These are phyloP conservation scores for Ochropleura plecta DNA, from an alignment of 2,888 invertebrate species.

Conservation along the genomic window DNA sequence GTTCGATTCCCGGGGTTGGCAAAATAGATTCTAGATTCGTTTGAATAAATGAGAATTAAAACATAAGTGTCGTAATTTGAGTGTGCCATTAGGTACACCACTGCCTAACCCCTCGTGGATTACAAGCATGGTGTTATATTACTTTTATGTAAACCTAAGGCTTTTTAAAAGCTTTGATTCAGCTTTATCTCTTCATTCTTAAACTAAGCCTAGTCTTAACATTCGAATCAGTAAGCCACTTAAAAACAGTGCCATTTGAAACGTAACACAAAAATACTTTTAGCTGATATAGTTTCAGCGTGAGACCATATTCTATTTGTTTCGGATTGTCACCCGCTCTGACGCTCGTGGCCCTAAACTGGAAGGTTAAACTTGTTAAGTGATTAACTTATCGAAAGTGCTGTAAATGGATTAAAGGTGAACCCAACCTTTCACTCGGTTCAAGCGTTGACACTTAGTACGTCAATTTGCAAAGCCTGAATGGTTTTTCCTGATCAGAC, in stretches of 20 bases:
- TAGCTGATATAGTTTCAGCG: slow-evolving; percentile 31
- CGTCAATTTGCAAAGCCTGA: slow-evolving; percentile 24
- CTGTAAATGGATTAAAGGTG: slow-evolving; percentile 64
- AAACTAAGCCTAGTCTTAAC: background rate
- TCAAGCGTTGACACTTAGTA: slow-evolving; percentile 40
- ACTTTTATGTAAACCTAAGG: background rate
- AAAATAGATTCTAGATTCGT: no score
- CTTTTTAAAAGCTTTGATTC: background rate
- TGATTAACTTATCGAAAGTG: slow-evolving; percentile 60
- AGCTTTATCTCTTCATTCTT: background rate
- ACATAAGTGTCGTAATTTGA: no score
- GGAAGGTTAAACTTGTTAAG: slow-evolving; percentile 61
- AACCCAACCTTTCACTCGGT: slow-evolving; percentile 55
- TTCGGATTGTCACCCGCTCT: slow-evolving; percentile 36
- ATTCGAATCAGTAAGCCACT: slow-evolving; percentile 24
- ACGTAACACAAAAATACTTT: slow-evolving; percentile 38
- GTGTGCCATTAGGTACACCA: no score
- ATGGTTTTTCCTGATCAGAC: slow-evolving; percentile 27
- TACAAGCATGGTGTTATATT: no score
- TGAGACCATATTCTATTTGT: slow-evolving; percentile 51
- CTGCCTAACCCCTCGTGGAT: no score
- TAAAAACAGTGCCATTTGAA: slow-evolving; percentile 25
- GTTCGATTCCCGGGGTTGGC: no score
- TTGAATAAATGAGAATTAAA: no score
- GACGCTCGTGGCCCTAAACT: slow-evolving; percentile 35